Evolutionary conservation across 2,888 invertebrate species (phyloP).

Genomic region (Cephus sareptanus): DNA sequence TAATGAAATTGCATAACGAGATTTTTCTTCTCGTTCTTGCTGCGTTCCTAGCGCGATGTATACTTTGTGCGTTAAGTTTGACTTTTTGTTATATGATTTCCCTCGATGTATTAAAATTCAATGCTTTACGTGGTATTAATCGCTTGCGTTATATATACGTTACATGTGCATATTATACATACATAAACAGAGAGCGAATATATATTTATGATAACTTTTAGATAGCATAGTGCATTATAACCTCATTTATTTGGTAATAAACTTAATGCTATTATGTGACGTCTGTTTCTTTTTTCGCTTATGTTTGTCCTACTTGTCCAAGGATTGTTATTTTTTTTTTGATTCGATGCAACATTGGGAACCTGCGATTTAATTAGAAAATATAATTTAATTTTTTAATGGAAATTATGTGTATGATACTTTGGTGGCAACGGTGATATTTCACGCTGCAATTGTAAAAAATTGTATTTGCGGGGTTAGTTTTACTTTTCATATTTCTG

Average conservation of each 20-base stretch:
- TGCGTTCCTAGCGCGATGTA: constrained; percentile 1
- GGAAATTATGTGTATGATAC: neutral
- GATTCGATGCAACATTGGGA: neutral
- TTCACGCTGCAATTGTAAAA: neutral
- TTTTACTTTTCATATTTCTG: neutral
- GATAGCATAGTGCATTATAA: constrained; percentile 57
- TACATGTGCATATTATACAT: neutral
- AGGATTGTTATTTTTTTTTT: constrained; percentile 19
- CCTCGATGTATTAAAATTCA: neutral
- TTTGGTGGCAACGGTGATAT: neutral
- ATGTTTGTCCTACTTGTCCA: constrained; percentile 43
- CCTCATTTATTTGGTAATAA: constrained; percentile 62
- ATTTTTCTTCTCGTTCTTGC: neutral
- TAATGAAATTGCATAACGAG: neutral
- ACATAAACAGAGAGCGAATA: constrained; percentile 12
- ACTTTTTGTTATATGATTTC: constrained; percentile 1
- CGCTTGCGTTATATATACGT: neutral
- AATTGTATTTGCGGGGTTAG: neutral
- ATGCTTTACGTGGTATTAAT: constrained; percentile 2
- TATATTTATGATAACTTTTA: constrained; percentile 33
- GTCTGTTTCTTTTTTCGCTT: constrained; percentile 63
- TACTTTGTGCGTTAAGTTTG: neutral
- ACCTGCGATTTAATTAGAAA: neutral
- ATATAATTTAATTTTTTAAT: neutral
- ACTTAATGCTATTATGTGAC: constrained; percentile 61